Evolutionary conservation across 2,888 invertebrate species (phyloP).

Genomic region (Watsonalla binaria): DNA sequence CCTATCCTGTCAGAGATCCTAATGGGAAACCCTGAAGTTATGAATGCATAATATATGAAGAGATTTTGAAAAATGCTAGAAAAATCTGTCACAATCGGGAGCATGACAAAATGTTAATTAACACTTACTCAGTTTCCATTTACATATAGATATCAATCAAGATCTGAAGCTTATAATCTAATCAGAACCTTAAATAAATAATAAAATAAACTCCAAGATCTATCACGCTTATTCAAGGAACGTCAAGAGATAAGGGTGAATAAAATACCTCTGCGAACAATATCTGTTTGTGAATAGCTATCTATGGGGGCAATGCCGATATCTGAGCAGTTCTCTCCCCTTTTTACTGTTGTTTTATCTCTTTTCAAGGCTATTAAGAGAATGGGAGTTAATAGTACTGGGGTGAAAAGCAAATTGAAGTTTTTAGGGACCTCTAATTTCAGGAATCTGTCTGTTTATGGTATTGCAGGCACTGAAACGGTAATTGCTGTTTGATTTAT

Average conservation of each 20-base stretch:
- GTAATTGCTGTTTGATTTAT: not conserved
- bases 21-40: too few species aligned
- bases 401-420: conserved; percentile 22
- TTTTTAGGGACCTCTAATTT: conserved; percentile 14
- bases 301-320: conserved; percentile 25
- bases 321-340: conserved; percentile 14
- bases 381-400: conserved; percentile 19
- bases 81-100: too few species aligned
- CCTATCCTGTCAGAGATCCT: too few species aligned
- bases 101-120: too few species aligned
- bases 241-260: not conserved
- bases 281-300: conserved; percentile 21
- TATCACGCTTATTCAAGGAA: not conserved
- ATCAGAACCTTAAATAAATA: not conserved
- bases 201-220: not conserved
- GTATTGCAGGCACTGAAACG: not conserved
- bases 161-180: too few species aligned
- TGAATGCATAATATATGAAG: too few species aligned
- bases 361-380: conserved; percentile 33
- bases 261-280: conserved; percentile 13
- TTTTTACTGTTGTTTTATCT: conserved; percentile 48
- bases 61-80: too few species aligned
- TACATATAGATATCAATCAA: too few species aligned
- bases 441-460: not conserved
- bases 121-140: too few species aligned